Conservation (phyloP, 2,113 vertebrate genomes). For the Thalassarche chlororhynchos region DNA sequence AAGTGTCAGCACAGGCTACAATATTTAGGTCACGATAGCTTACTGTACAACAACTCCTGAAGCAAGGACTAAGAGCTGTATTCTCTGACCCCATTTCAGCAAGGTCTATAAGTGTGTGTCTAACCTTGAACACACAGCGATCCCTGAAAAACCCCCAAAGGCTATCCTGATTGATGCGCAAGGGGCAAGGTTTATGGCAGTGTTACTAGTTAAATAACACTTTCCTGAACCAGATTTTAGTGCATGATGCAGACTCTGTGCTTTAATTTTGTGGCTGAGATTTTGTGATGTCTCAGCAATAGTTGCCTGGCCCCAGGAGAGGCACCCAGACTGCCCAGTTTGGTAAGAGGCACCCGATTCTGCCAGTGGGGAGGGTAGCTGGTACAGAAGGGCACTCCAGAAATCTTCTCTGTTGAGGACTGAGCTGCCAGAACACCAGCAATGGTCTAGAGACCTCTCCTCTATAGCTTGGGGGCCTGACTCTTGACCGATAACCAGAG, state of each 20-base stretch:
- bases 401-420: not conserved
- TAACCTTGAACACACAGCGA: not conserved
- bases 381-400: not conserved
- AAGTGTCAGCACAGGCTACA: not conserved
- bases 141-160: not conserved
- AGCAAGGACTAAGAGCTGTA: not conserved
- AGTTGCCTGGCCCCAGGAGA: not conserved
- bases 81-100: not conserved
- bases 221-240: not conserved
- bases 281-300: not conserved
- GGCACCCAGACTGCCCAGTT: not conserved
- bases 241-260: not conserved
- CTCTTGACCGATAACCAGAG: not conserved
- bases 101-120: not conserved
- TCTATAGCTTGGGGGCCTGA: not conserved
- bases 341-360: not conserved
- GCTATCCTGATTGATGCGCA: accelerated
- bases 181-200: not conserved
- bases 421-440: not conserved
- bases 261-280: not conserved
- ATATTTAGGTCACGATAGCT: not conserved
- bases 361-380: not conserved
- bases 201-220: not conserved
- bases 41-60: not conserved
- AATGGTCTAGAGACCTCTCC: not conserved